A percentile compares a stretch with the other conserved stretches of the same genome.
These are phyloP conservation scores for Melanotaenia boesemani DNA, from an alignment of 2,797 vertebrate genomes.

Conservation along the genomic window DNA sequence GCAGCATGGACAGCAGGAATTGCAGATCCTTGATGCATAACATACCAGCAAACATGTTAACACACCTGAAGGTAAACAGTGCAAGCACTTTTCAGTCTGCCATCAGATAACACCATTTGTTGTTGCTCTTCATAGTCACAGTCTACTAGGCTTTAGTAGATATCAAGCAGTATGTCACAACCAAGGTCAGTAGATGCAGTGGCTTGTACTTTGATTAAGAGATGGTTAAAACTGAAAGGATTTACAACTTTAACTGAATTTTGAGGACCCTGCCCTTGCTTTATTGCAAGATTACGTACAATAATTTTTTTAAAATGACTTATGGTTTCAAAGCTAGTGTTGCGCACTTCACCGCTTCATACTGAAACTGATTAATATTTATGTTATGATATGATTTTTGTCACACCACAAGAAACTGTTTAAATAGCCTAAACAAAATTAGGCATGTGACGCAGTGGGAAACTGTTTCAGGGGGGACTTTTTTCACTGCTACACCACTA, in stretches of 20 bases:
- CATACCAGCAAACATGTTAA: neutral
- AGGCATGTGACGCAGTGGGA: neutral
- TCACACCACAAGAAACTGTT: neutral
- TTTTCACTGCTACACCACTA: neutral
- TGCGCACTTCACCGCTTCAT: neutral
- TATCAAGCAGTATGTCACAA: neutral
- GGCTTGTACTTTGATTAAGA: neutral
- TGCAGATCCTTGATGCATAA: neutral
- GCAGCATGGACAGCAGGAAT: neutral
- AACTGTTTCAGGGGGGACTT: neutral
- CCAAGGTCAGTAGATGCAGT: neutral
- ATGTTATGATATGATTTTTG: neutral
- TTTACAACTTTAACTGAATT: neutral
- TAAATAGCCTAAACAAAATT: no score
- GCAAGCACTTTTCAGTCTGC: neutral
- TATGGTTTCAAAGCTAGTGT: no score
- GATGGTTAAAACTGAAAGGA: neutral
- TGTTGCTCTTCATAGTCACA: neutral
- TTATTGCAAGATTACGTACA: neutral
- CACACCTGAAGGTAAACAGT: neutral
- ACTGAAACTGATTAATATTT: neutral
- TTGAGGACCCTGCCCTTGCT: neutral
- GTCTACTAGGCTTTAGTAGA: neutral
- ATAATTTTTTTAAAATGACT: neutral
- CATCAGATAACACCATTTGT: neutral